Evolutionary conservation across 2,113 vertebrate species (phyloP).

Genomic region (Indicator maculatus): DNA sequence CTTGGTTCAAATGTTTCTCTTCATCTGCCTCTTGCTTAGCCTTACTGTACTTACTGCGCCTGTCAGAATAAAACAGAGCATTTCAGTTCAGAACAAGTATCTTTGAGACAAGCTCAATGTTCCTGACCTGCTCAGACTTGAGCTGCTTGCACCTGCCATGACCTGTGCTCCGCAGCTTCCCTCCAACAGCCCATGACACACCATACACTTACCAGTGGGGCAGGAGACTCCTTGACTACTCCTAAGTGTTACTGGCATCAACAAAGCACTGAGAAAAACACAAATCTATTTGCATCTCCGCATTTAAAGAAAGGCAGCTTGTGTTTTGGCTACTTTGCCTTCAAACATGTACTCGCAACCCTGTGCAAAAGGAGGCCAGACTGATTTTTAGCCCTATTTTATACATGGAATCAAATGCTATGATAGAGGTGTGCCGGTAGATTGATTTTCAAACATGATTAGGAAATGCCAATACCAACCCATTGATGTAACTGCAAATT

Average conservation of each 20-base stretch:
- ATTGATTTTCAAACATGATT: background rate
- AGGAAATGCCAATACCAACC: background rate
- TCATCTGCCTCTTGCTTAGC: constrained; percentile 96
- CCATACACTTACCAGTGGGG: background rate
- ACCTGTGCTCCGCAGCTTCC: background rate
- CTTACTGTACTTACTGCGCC: constrained; percentile 96
- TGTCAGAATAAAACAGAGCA: constrained; percentile 65
- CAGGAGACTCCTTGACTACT: background rate
- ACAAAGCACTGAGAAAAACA: background rate
- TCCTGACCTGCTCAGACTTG: constrained; percentile 25
- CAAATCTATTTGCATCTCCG: background rate
- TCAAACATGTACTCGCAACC: background rate
- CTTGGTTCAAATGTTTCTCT: constrained; percentile 96
- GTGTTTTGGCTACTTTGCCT: background rate
- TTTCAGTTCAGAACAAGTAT: background rate
- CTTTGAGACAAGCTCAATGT: background rate
- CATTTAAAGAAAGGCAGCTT: background rate
- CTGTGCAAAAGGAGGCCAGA: background rate
- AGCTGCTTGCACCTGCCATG: background rate
- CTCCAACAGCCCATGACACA: background rate
- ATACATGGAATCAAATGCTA: background rate
- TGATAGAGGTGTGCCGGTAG: background rate
- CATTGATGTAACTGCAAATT: background rate
- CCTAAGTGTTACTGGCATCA: background rate
- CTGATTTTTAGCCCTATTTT: background rate